phyloP scores from a whole-genome alignment of 2,797 vertebrate species.

The Calcarius lapponicus region DNA sequence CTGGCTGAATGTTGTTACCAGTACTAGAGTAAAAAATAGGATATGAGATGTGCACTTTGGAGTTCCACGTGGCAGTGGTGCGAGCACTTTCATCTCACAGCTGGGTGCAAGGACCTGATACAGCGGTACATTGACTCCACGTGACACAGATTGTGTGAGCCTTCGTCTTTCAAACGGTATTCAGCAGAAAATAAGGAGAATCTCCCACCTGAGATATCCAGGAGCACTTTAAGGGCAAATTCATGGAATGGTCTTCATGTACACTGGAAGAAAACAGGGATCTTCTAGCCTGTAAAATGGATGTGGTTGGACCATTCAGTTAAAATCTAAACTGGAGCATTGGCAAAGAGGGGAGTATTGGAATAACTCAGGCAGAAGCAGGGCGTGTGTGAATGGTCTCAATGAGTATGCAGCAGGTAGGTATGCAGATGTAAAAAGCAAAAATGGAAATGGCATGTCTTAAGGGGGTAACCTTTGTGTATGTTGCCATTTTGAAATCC shows the following conservation, averaged over 20 bases:
- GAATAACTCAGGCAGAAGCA: neutral
- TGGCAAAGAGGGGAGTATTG: neutral
- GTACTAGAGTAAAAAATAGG: neutral
- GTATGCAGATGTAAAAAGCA: neutral
- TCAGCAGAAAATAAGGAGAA: neutral
- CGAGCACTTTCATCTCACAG: neutral
- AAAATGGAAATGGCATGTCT: neutral
- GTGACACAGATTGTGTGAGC: neutral
- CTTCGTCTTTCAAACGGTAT: neutral
- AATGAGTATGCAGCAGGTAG: neutral
- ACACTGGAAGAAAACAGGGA: neutral
- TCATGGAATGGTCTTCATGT: neutral
- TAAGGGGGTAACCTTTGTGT: neutral
- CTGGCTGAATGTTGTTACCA: neutral
- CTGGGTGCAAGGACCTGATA: neutral
- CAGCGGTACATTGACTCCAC: neutral
- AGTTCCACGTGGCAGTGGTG: fast-evolving
- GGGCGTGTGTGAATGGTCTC: neutral
- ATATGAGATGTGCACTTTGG: neutral
- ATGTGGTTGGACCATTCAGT: neutral
- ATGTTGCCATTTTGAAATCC: neutral
- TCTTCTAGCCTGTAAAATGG: neutral
- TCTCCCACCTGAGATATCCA: neutral
- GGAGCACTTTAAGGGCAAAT: neutral
- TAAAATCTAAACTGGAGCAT: neutral